Evolutionary conservation across 2,113 vertebrate genomes (phyloP).

Genomic region (Nothoprocta perdicaria): DNA sequence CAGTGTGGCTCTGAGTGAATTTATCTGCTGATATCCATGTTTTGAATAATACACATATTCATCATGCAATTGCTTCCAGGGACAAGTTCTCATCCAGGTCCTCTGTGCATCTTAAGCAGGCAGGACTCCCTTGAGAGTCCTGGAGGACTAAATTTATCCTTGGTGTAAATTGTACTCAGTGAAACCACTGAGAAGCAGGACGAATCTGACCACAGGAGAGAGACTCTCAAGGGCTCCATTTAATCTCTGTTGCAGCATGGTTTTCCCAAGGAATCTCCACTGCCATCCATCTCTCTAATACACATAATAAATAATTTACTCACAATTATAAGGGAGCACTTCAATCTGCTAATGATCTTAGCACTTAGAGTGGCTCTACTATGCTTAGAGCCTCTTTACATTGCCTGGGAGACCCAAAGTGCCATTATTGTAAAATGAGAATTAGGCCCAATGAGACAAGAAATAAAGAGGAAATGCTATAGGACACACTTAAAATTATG

Average conservation of each 20-base stretch:
- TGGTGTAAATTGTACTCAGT: constrained; percentile 25
- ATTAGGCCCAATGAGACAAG: not conserved
- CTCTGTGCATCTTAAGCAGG: constrained; percentile 47
- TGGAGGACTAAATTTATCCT: constrained; percentile 23
- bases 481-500: not conserved
- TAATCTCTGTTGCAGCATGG: constrained; percentile 27
- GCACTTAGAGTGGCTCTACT: constrained; percentile 3
- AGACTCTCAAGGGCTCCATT: constrained; percentile 36
- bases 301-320: constrained; percentile 69
- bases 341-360: constrained; percentile 54
- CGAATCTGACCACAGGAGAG: constrained; percentile 17
- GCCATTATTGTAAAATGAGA: constrained; percentile 37
- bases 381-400: not conserved
- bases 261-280: constrained; percentile 54
- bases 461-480: not conserved
- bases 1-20: not conserved
- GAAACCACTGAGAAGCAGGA: constrained; percentile 20
- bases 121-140: constrained; percentile 23
- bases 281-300: constrained; percentile 56
- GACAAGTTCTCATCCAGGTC: constrained; percentile 22
- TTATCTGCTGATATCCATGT: constrained; percentile 20
- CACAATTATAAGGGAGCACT: constrained; percentile 27
- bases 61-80: constrained; percentile 31
- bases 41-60: constrained; percentile 60
- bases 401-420: constrained; percentile 20